Evolutionary conservation across 64 coral and sea anemone species (phyloP), one percentile per base, ranked within the genome.

Genomic region (Pocillopora damicornis): DNA sequence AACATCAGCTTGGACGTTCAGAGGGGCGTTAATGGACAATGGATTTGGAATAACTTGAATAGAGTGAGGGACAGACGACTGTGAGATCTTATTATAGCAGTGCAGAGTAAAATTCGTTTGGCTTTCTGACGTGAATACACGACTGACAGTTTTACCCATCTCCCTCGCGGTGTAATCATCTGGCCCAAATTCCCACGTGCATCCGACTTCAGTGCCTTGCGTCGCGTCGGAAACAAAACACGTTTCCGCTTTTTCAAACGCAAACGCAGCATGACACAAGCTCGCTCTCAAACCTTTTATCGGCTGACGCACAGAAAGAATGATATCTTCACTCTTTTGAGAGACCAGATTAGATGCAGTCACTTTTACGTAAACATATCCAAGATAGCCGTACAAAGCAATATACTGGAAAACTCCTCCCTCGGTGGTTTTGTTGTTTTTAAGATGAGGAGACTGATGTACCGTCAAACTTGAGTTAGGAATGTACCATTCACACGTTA

Each of bases 401-500:
- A 2, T 71, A n/a, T 71, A 71, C 7, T 23, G 67, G 23, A 11
- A 66, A 90, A 45, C 34, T 63, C 23, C 42, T 15, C 72, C 89
- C 34, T 90, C 73, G 0, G 80, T 90, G 10, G 61, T 80, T 0
- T 45, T 56, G 9, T 75, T 64, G 17, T 90, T 37, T 45, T n/a
- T 22, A 23, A 78, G 22, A 23, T 84, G 59, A 64, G 72, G 80
- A 6, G 89, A 60, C 37, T 90, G 74, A 1, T 4, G 25, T 5
- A 60, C 56, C 15, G 35, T 17, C 12, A 37, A 26, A 75, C 72
- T 76, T 17, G 64, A 12, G 18, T 71, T 26, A 22, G 68, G 35
- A 65, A 85, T 61, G 56, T 67, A 63, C 71, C 80, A 77, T 18
- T 61, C 72, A 75, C 79, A 90, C 15, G 89, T 63, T 15, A 90